Conservation (phyloP, 2,888 invertebrate genomes). For the Calameuta pallipes region DNA sequence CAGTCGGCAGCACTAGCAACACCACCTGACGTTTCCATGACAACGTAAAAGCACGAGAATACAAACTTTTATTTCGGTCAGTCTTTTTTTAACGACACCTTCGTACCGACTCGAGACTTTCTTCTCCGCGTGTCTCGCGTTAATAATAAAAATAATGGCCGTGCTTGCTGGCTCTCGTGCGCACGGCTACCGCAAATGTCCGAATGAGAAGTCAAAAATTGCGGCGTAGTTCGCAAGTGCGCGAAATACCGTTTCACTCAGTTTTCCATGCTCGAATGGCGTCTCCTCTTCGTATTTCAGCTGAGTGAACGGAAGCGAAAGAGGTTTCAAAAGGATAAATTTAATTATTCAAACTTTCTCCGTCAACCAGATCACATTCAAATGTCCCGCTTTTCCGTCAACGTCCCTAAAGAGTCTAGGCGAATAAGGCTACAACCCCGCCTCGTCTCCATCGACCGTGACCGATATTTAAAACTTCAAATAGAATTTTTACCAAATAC, state of each 20-base stretch:
- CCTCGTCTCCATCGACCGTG: too few species aligned
- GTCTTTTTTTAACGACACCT: slow-evolving; percentile 11
- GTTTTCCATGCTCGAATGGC: background rate
- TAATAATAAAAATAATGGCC: background rate
- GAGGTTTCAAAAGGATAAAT: too few species aligned
- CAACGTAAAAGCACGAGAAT: slow-evolving; percentile 45
- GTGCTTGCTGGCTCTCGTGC: background rate
- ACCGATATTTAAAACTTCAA: background rate
- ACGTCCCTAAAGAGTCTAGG: background rate
- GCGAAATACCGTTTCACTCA: too few species aligned
- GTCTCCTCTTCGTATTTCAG: background rate
- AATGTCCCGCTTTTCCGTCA: background rate
- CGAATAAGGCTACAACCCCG: background rate
- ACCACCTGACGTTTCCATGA: slow-evolving; percentile 39
- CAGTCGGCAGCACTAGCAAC: background rate
- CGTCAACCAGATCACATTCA: background rate
- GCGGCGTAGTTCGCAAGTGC: background rate
- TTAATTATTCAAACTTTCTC: background rate
- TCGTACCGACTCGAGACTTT: background rate
- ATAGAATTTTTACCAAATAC: background rate
- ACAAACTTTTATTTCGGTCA: slow-evolving; percentile 46
- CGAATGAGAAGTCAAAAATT: background rate
- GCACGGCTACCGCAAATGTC: background rate
- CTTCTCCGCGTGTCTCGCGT: background rate
- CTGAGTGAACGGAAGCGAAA: background rate